These are phyloP conservation scores for human (Homo sapiens) DNA, from an alignment of 2,113 vertebrate species.

Conservation along the genomic window GRCh38 chr4:26180501-26181000, in stretches of 20 bases:
- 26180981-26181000: no score
- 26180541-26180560: neutral
- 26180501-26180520: neutral
- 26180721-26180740: neutral
- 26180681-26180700: neutral
- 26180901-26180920: no score
- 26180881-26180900: neutral
- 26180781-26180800: neutral
- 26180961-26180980: no score
- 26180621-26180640: neutral
- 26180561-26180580: no score
- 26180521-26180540: neutral
- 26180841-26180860: neutral
- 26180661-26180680: neutral
- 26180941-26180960: no score
- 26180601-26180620: neutral
- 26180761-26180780: neutral
- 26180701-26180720: neutral
- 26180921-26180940: no score
- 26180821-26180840: neutral
- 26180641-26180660: neutral
- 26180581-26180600: neutral
- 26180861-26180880: fast-evolving
- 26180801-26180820: neutral
- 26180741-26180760: neutral